Percentiles rank a stretch among this genome's conserved stretches.
phyloP scores from a whole-genome alignment of 2,797 vertebrate species.

The Eleutherodactylus coqui region DNA sequence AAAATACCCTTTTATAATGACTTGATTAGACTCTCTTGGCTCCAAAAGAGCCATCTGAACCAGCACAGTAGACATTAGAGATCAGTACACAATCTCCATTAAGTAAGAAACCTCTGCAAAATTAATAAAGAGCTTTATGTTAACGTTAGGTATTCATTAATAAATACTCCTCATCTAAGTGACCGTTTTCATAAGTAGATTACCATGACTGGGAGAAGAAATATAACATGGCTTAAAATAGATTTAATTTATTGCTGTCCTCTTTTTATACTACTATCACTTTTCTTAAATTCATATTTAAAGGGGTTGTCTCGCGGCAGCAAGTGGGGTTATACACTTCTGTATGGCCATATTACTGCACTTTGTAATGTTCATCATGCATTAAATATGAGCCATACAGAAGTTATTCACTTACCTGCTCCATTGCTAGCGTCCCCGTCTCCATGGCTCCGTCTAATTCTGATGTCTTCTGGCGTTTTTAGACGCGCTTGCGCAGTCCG shows the following conservation, averaged over 20 bases:
- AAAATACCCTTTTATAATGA: conserved; percentile 64
- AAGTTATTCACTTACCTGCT: too few species aligned
- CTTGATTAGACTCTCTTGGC: conserved; percentile 48
- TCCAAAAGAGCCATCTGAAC: conserved; percentile 45
- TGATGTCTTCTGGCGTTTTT: too few species aligned
- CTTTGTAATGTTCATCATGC: too few species aligned
- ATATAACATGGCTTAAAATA: neutral
- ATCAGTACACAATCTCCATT: conserved; percentile 31
- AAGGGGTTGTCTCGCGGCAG: too few species aligned
- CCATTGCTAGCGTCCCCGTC: too few species aligned
- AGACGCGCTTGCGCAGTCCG: too few species aligned
- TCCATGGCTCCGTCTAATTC: too few species aligned
- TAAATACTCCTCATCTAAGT: conserved; percentile 24
- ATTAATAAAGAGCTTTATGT: conserved; percentile 36
- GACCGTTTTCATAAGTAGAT: neutral
- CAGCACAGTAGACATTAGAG: conserved; percentile 35
- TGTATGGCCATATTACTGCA: too few species aligned
- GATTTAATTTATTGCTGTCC: neutral
- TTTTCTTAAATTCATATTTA: neutral
- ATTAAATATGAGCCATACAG: too few species aligned
- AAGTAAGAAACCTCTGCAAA: conserved; percentile 19
- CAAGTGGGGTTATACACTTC: too few species aligned
- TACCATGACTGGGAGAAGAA: neutral
- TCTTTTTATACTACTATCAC: neutral
- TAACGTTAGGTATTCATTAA: conserved; percentile 2